Evolutionary conservation across 2,888 invertebrate species (phyloP), one percentile per base, ranked within the genome.

Genomic region (Arrhopalites spinosus): DNA sequence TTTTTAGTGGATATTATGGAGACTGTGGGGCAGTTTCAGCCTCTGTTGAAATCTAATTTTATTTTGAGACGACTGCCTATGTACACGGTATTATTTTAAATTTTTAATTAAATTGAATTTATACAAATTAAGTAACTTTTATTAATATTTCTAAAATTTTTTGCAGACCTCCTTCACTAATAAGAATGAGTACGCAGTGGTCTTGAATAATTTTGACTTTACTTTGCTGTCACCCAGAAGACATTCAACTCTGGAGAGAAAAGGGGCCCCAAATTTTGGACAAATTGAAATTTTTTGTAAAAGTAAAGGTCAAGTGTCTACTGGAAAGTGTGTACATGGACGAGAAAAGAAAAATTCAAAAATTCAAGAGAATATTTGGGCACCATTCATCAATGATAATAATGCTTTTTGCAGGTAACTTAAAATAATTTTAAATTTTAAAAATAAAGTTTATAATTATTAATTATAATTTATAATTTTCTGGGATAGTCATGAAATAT

Each of bases 181-280:
- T 63, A 81, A 76, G 50, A 82, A 81, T 47, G 82, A 82, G 61
- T 82, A 81, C 45, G 81, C 76, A 8, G 59, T 82, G 27, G 76
- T 82, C 43, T 69, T 82, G 23, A 76, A 80, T 23, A 77, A 78
- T 23, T 75, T 82, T 29, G 73, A 79, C 27, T 82, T 81, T 50
- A 78, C 79, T 1, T 64, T 81, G 2, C 67, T 64, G 2, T 77
- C 77, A 17, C 68, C 75, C 5, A 20, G 69, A 63, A 17, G 74
- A n/a, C 45, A 68, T n/a, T 74, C 74, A n/a, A 50, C 74, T 0
- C 29, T 69, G 1, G 74, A 74, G 29, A 47, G 25, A 23, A n/a
- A 25, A 20, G 63, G 11, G 1, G 29, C 43, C 11, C 69, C 68
- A 25, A 68, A 68, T 30, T 59, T 74, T 45, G 68, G 61, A 1